Percentiles rank a stretch among this genome's conserved stretches.
phyloP scores from a whole-genome alignment of 2,113 vertebrate genomes.

The Carassius auratus region DNA sequence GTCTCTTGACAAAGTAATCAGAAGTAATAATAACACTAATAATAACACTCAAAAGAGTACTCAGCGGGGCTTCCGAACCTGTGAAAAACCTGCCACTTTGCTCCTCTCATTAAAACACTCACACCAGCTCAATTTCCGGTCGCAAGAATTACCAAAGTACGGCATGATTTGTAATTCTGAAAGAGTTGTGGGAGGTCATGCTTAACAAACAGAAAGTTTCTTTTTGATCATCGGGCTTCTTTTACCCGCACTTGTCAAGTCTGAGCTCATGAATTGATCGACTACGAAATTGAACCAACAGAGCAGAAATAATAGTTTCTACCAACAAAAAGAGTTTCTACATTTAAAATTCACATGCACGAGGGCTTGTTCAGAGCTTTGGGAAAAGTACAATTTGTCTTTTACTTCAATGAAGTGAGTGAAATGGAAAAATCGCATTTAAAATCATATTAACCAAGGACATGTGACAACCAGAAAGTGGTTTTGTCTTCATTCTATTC shows the following conservation, averaged over 20 bases:
- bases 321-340: background rate
- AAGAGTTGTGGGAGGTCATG: background rate
- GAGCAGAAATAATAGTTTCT: background rate
- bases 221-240: background rate
- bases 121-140: conserved; percentile 5
- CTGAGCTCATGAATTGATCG: background rate
- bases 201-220: background rate
- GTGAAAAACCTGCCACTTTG: background rate
- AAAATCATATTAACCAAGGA: background rate
- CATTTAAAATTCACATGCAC: background rate
- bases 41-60: conserved; percentile 27
- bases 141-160: background rate
- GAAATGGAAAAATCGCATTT: background rate
- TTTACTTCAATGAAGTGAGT: background rate
- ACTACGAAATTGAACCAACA: background rate
- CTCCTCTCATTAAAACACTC: conserved; percentile 23
- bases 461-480: background rate
- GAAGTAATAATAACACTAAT: conserved; percentile 25
- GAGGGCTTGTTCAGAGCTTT: background rate
- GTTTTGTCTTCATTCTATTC: background rate
- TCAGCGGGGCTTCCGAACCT: conserved; percentile 5
- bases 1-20: conserved; percentile 27
- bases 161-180: background rate
- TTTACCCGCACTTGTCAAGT: background rate
- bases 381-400: background rate